Base-by-base conservation (phyloP, 2,113 vertebrate genomes). In the Lophius piscatorius region DNA sequence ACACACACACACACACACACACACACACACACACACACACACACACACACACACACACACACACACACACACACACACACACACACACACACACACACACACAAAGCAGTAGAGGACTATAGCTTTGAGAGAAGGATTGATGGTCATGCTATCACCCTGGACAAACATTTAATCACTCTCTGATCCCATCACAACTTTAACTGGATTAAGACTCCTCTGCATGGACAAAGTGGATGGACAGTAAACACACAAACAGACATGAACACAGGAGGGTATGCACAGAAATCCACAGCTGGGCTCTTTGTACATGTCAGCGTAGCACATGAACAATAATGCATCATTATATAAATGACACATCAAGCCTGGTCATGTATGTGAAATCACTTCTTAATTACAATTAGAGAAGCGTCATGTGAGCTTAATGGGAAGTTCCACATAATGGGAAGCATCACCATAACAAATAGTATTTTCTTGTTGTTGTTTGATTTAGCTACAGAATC, bases 121-220 rank as follows among this genome's bases (percentile, higher is more conserved):
- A 47, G 49, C 61, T 70, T 38, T 41, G 63, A 59, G 66, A 61
- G 60, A 66, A 49, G 69, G 64, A 68, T 67, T 76, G 65, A 86
- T 77, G 65, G 38, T 55, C 70, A 86, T 62, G 56, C 29, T 21
- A 74, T 48, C 60, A 76, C 48, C 49, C 59, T 40, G 61, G 74
- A 63, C 74, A 81, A 81, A 85, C 78, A 83, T 70, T 79, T 82
- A 70, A 90, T 88, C 76, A 78, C 49, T 46, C 65, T 22, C 34
- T 63, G 82, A 84, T 83, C 65, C 61, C 40, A 76, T 73, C 59
- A 24, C 70, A 63, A 72, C 80, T 79, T 78, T 61, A 76, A 70
- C 73, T 81, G 46, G 81, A 85, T 81, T 79, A 82, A 65, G 74
- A 66, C 69, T 61, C 51, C 69, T 58, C 59, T 44, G 54, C 59